phyloP scores from a whole-genome alignment of 2,797 vertebrate species.

The Ambastaia sidthimunki region DNA sequence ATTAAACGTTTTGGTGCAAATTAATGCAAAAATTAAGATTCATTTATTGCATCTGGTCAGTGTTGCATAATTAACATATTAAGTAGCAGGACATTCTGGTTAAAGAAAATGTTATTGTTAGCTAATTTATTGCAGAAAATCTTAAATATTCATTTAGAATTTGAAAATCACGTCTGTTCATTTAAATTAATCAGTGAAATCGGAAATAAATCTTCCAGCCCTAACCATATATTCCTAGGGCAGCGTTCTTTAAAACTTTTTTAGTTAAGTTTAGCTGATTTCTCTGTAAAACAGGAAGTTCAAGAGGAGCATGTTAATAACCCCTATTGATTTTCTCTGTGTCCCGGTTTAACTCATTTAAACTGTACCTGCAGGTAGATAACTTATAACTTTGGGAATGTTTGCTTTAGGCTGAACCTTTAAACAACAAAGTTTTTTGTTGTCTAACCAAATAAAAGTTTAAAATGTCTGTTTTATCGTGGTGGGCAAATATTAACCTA shows the following conservation, averaged over 20 bases:
- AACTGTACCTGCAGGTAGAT: slow-evolving; percentile 9
- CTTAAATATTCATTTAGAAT: no score
- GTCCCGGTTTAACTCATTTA: background rate
- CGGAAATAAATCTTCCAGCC: background rate
- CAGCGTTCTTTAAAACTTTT: background rate
- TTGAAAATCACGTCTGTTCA: no score
- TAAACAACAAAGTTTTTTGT: background rate
- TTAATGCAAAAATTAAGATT: no score
- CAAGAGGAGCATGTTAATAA: slow-evolving; percentile 16
- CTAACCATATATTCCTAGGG: background rate
- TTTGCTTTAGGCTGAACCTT: background rate
- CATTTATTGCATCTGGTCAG: no score
- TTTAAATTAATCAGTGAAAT: no score
- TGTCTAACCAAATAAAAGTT: background rate
- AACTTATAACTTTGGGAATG: background rate
- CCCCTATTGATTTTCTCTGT: slow-evolving; percentile 9
- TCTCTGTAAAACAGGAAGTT: slow-evolving; percentile 16
- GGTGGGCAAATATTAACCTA: background rate
- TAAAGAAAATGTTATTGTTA: no score
- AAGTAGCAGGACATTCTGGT: no score
- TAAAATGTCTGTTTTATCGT: background rate
- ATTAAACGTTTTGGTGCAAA: no score
- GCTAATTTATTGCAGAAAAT: no score
- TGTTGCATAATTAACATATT: no score
- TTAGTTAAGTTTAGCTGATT: background rate